Evolutionary conservation across 2,888 invertebrate species (phyloP), one percentile per base, ranked within the genome.

Genomic region (Rhingia campestris): DNA sequence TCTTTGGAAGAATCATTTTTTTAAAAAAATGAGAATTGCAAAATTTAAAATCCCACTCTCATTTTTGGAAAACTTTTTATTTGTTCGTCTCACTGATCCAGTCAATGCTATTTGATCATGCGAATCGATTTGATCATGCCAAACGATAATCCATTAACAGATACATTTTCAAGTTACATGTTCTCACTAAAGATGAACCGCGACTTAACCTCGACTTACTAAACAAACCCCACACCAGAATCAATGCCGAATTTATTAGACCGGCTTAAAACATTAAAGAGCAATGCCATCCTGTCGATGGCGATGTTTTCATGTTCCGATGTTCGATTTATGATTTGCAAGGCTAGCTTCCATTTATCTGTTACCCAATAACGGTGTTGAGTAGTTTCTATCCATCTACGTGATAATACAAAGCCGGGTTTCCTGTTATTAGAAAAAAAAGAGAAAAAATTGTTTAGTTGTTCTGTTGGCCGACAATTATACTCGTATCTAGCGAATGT

Each of bases 201-300:
- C 5, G 10, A 49, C 30, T 14, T 47, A 32, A 59, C 66, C 35
- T 53, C 12, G 30, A 74, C 22, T 66, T 7, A 45, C 30, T 3
- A 10, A 22, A 30, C 4, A 43, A 12, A 59, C 45, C 0, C 39
- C 6, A n/a, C 47, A 35, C 7, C 33, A 14, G 9, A 54, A 49
- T 49, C 76, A 77, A 77, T 77, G 70, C 39, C 30, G 70, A 63
- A 70, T 35, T 77, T 49, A 77, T 41, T 43, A 77, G 76, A 77
- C 63, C 76, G 76, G 39, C 49, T 35, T 41, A 39, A 61, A 45
- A 76, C 73, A 53, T 14, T 33, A 54, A 45, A 54, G 4, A 39
- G n/a, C 69, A 76, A 69, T 76, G 59, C 75, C 67, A 61, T 54
- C 39, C 51, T 39, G 2, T 22, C 22, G 22, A 22, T 22, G 22